These are phyloP conservation scores for Drosophila algonquin DNA, from an alignment of 2,888 invertebrate genomes.

Conservation along the genomic window DNA sequence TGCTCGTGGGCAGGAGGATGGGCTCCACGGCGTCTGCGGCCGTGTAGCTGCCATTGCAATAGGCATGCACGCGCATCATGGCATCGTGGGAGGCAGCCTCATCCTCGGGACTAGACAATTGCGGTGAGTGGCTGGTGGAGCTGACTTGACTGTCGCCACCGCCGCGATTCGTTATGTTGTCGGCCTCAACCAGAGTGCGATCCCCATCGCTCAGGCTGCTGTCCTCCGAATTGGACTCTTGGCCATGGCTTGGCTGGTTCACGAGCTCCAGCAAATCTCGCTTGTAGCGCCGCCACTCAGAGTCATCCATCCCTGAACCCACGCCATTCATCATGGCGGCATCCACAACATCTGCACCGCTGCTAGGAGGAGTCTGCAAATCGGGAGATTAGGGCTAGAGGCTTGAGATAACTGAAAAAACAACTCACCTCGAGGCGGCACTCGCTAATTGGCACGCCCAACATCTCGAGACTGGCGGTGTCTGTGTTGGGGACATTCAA, in stretches of 20 bases:
- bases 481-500: slow-evolving; percentile 87
- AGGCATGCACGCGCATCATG: slow-evolving; percentile 74
- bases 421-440: slow-evolving; percentile 50
- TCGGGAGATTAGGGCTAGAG: not conserved
- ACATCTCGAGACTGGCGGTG: slow-evolving; percentile 84
- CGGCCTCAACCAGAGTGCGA: slow-evolving; percentile 84
- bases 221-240: slow-evolving; percentile 90
- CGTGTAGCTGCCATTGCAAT: slow-evolving; percentile 77
- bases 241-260: slow-evolving; percentile 82
- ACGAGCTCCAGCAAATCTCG: slow-evolving; percentile 56
- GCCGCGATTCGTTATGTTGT: slow-evolving; percentile 72
- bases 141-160: slow-evolving; percentile 82
- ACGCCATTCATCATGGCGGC: slow-evolving; percentile 79
- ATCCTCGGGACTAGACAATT: slow-evolving; percentile 83
- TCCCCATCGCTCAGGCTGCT: slow-evolving; percentile 91
- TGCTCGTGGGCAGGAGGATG: slow-evolving; percentile 45
- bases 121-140: slow-evolving; percentile 83
- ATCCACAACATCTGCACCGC: slow-evolving; percentile 81
- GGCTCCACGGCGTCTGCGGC: slow-evolving; percentile 67
- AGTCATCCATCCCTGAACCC: slow-evolving; percentile 30
- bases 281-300: slow-evolving; percentile 68
- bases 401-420: not conserved
- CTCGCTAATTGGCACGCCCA: slow-evolving; percentile 84
- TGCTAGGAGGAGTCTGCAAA: slow-evolving; percentile 17
- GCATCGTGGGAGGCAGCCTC: slow-evolving; percentile 78